Base-by-base conservation (phyloP, 2,888 invertebrate genomes). In the Drosophila setosimentum region DNA sequence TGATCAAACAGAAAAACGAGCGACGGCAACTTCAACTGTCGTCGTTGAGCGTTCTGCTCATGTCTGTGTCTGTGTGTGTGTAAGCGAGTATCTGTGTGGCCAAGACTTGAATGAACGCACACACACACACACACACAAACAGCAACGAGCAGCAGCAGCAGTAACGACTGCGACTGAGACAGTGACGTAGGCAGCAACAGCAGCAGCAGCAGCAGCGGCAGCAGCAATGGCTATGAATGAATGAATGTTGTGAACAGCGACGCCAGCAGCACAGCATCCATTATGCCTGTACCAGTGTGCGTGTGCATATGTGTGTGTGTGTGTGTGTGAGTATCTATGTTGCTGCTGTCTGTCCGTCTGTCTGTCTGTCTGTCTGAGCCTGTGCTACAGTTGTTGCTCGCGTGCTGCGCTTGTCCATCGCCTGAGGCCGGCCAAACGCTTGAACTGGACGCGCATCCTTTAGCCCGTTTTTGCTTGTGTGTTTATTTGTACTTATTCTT, bases 1-100 rank as follows among this genome's bases (percentile, higher is more conserved):
- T 92, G 92, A 93, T 92, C 93, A 91, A 92, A 91, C 91, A 91
- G 92, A 91, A 50, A 71, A 66, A 68, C 79, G 71, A 71, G 91
- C 75, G 74, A 75, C 71, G 66, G 53, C 78, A 72, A 72, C 76
- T 64, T 71, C 73, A 50, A 63, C 60, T 53, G 61, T 61, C 54
- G 64, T 66, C 45, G 33, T 66, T 40, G 37, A 40, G 61, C 61
- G 51, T 37, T 61, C 18, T 62, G 71, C 32, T 30, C n/a, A n/a
- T n/a, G n/a, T n/a, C 11, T 66, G 49, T 32, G 35, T 30, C 45
- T 65, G 35, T 57, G 57, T 68, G 48, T 71, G 63, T 54, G 45
- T 50, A 16, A 27, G 18, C 10, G 68, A 50, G 49, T 73, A 74
- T 78, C 78, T 78, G 74, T 78, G 78, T 69, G 78, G 21, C 33